These are phyloP conservation scores for Microctonus aethiopoides DNA, from an alignment of 2,888 invertebrate species.

Conservation along the genomic window DNA sequence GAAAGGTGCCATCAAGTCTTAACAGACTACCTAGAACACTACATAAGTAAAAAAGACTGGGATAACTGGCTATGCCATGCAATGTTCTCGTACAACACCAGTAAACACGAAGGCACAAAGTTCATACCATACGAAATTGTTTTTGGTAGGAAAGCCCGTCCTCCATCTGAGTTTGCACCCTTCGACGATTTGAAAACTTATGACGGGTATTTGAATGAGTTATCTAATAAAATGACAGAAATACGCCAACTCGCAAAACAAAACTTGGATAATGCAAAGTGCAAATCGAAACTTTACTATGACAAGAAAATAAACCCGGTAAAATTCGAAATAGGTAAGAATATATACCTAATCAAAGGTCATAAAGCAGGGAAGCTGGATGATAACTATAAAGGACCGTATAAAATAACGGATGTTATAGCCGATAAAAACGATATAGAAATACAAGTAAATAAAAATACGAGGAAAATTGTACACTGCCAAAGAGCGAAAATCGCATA, in stretches of 20 bases:
- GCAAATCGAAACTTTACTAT: constrained; percentile 16
- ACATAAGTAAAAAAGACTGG: constrained; percentile 10
- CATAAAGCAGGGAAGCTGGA: constrained; percentile 27
- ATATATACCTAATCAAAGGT: constrained; percentile 24
- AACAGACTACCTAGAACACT: constrained; percentile 20
- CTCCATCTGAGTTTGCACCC: not conserved
- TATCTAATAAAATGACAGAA: not conserved
- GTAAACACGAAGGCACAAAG: constrained; percentile 16
- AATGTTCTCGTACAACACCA: constrained; percentile 18
- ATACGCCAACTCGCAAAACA: not conserved
- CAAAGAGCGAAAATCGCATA: constrained; percentile 15
- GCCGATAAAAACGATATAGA: not conserved
- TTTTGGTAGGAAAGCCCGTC: not conserved
- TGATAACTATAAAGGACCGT: constrained; percentile 26
- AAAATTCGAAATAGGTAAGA: constrained; percentile 23
- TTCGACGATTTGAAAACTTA: constrained; percentile 1
- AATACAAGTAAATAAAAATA: not conserved
- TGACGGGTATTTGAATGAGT: constrained; percentile 18
- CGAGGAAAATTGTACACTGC: constrained; percentile 24
- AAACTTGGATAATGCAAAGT: constrained; percentile 20
- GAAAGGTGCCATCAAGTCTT: constrained; percentile 25
- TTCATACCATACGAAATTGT: constrained; percentile 25
- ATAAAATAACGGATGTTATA: constrained; percentile 13
- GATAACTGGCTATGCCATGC: not conserved
- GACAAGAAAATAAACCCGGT: constrained; percentile 19